Evolutionary conservation across 2,113 vertebrate genomes (phyloP), one percentile per base, ranked within the genome.

Genomic region (Otocyon megalotis): DNA sequence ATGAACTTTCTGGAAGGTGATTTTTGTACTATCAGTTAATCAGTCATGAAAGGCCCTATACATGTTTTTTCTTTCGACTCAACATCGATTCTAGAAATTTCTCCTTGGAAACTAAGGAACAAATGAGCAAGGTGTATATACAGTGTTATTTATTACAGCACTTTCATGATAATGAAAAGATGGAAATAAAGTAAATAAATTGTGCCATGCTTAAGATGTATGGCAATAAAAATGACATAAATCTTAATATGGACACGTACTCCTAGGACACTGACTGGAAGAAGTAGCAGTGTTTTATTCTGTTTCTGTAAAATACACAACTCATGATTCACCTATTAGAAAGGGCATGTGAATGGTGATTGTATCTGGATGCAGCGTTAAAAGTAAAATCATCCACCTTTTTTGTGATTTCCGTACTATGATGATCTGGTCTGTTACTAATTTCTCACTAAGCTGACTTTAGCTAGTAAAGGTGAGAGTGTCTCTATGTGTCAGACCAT

Each of bases 171-270:
- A 43, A 20, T 28, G 14, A 87, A 93, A 94, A 94, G 10, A 3
- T 86, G 9, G 14, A 96, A 92, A 79, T 53, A 85, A 62, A 80
- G 77, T 77, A 93, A 96, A 35, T 19, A 93, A 96, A 35, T 19
- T 58, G 32, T 83, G 15, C 76, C n/a, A 65, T 80, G 54, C 11
- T 88, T 28, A 91, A 63, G 37, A 65, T 17, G 30, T 56, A 2
- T 5, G 28, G 13, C 56, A 54, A 77, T 56, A 92, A 69, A 96
- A 76, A 50, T 32, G 24, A 32, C 28, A 35, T n/a, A 43, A 8
- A 76, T 28, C 28, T 77, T 54, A 74, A 22, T 43, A 91, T 32
- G 28, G 16, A 85, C 87, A 37, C 3, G 28, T 71, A 74, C 50
- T 90, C 71, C 37, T 14, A 81, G 19, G 48, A 85, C 1, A 48